Percentiles rank a stretch among this genome's conserved stretches.
These are phyloP conservation scores for Mechanitis messenoides DNA, from an alignment of 2,888 invertebrate genomes.

Conservation along the genomic window DNA sequence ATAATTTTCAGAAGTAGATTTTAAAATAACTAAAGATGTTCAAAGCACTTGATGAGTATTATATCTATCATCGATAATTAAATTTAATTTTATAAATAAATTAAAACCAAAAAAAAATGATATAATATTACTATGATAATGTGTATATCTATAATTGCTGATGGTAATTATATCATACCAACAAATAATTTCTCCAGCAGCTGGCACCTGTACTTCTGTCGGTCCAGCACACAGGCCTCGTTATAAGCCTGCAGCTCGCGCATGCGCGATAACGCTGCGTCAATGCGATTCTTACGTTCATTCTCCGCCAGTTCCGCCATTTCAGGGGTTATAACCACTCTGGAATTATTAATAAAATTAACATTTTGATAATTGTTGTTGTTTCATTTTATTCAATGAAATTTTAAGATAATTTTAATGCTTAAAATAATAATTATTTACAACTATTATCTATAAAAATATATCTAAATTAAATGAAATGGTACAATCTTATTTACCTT, in stretches of 20 bases:
- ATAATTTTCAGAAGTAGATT: too few species aligned
- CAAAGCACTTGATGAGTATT: too few species aligned
- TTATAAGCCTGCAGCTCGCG: constrained; percentile 54
- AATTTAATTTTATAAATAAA: too few species aligned
- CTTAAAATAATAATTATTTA: too few species aligned
- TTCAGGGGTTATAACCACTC: constrained; percentile 45
- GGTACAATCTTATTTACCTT: constrained; percentile 32
- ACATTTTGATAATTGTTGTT: not conserved
- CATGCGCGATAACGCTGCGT: constrained; percentile 51
- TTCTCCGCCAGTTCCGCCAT: constrained; percentile 47
- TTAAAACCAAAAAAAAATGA: too few species aligned
- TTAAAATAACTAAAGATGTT: not conserved
- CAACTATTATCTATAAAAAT: too few species aligned
- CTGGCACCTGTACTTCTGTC: constrained; percentile 46
- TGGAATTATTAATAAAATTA: constrained; percentile 25
- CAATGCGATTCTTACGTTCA: constrained; percentile 41
- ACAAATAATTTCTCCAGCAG: constrained; percentile 52
- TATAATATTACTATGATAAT: too few species aligned
- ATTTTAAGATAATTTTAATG: too few species aligned
- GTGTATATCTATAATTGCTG: too few species aligned
- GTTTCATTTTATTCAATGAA: not conserved
- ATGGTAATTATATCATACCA: constrained; percentile 39
- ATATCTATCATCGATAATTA: too few species aligned
- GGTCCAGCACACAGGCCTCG: constrained; percentile 42
- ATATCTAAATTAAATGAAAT: too few species aligned